Evolutionary conservation across 2,888 invertebrate genomes (phyloP).

Genomic region (Megastigmus dorsalis): DNA sequence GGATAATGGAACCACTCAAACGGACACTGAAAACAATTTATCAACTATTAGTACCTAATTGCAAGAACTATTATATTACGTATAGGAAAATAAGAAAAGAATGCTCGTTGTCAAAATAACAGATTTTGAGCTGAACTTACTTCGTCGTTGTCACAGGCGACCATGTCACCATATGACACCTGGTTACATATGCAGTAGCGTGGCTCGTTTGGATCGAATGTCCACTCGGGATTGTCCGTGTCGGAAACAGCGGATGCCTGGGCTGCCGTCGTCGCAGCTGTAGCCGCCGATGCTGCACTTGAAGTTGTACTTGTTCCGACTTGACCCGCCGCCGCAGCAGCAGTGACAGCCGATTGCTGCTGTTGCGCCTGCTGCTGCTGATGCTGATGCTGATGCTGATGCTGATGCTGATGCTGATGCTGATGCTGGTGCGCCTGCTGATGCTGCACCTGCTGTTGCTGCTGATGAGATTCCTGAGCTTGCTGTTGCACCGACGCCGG

Average conservation of each 20-base stretch:
- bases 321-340: not conserved
- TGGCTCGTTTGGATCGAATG: slow-evolving; percentile 96
- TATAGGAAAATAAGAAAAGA: slow-evolving; percentile 1
- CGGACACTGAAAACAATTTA: slow-evolving; percentile 88
- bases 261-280: too few relatives aligned
- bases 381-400: slow-evolving; percentile 14
- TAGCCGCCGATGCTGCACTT: not conserved
- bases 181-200: slow-evolving; percentile 97
- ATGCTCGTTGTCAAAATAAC: not conserved
- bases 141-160: slow-evolving; percentile 98
- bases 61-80: slow-evolving; percentile 45
- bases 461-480: too few relatives aligned
- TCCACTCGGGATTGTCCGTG: slow-evolving; percentile 87
- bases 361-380: too few relatives aligned
- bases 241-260: slow-evolving; percentile 73
- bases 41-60: too few relatives aligned
- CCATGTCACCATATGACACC: slow-evolving; percentile 98
- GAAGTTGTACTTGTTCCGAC: not conserved
- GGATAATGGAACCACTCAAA: slow-evolving; percentile 99
- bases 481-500: slow-evolving; percentile 68
- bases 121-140: slow-evolving; percentile 77
- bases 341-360: too few relatives aligned
- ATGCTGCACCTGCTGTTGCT: slow-evolving; percentile 39
- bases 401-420: slow-evolving; percentile 32
- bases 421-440: slow-evolving; percentile 30